Evolutionary conservation across 1,140 invertebrate species (phyloP).

Genomic region (Drosophila bipectinata): DNA sequence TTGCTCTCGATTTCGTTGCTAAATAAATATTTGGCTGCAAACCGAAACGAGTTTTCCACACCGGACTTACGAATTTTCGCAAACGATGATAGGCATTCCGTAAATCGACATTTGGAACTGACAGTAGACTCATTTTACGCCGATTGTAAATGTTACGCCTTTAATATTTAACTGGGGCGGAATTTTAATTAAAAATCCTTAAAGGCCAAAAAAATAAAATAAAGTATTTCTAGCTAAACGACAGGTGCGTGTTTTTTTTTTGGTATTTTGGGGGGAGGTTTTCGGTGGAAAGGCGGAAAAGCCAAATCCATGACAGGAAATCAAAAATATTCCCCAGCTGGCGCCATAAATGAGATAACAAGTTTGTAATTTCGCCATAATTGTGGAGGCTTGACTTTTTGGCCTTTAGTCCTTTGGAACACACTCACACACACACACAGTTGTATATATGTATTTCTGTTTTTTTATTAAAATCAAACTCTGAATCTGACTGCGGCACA

Average conservation of each 20-base stretch:
- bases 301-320: constrained; percentile 55
- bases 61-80: too few species aligned
- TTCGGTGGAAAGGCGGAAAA: not conserved
- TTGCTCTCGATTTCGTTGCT: not conserved
- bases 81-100: too few species aligned
- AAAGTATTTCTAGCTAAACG: not conserved
- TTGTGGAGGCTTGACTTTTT: constrained; percentile 33
- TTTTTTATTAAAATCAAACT: constrained; percentile 73
- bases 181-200: not conserved
- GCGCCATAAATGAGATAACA: constrained; percentile 78
- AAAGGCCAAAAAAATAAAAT: not conserved
- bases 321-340: constrained; percentile 73
- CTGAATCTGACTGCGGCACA: constrained; percentile 29
- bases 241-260: constrained; percentile 9
- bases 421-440: not conserved
- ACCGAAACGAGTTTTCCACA: not conserved
- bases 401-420: not conserved
- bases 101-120: too few species aligned
- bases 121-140: too few species aligned
- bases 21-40: not conserved
- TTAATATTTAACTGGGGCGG: not conserved
- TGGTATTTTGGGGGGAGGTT: not conserved
- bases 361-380: constrained; percentile 78
- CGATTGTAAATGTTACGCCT: too few species aligned
- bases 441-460: not conserved